Conservation (phyloP, 2,888 invertebrate species). For the Cerastis rubricosa region DNA sequence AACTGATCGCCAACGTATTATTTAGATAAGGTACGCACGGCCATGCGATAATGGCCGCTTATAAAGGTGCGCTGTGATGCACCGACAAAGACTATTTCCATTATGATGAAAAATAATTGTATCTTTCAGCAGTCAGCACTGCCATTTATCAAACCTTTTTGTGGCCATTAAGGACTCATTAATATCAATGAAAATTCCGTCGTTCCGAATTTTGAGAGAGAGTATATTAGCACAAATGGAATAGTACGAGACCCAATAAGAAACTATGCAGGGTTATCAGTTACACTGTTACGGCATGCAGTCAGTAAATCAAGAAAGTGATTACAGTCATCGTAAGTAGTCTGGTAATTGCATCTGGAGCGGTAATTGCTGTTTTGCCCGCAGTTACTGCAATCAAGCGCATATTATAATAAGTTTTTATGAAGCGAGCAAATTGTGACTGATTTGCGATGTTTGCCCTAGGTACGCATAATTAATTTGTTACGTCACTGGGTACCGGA, state of each 20-base stretch:
- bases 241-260: conserved; percentile 33
- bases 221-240: conserved; percentile 25
- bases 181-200: conserved; percentile 43
- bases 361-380: conserved; percentile 54
- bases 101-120: conserved; percentile 67
- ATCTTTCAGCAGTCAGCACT: conserved; percentile 40
- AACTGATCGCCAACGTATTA: conserved; percentile 76
- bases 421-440: conserved; percentile 54
- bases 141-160: conserved; percentile 52
- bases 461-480: conserved; percentile 75
- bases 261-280: conserved; percentile 49
- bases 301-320: conserved; percentile 59
- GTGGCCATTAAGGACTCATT: conserved; percentile 41
- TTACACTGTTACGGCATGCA: conserved; percentile 51
- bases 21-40: conserved; percentile 79
- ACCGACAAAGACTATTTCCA: conserved; percentile 62
- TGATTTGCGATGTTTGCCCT: conserved; percentile 66
- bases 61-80: conserved; percentile 72
- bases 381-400: conserved; percentile 59
- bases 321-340: conserved; percentile 60
- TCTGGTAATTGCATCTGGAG: conserved; percentile 57
- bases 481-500: conserved; percentile 75
- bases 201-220: conserved; percentile 20
- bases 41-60: conserved; percentile 76
- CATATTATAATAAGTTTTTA: conserved; percentile 57